Percentiles rank a stretch among this genome's conserved stretches.
Evolutionary conservation across 2,888 invertebrate species (phyloP).

Genomic region (Callimorpha dominula): DNA sequence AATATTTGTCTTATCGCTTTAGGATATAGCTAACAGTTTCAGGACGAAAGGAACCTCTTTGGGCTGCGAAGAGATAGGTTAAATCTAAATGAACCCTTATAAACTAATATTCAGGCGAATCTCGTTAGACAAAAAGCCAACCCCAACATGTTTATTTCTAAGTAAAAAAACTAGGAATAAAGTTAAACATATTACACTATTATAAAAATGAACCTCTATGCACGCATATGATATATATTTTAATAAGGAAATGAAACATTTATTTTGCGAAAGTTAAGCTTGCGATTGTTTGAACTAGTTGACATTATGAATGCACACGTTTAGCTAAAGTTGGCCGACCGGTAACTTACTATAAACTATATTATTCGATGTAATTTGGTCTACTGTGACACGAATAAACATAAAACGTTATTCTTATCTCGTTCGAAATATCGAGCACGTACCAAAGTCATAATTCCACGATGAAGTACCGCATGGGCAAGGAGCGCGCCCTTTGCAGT

Average conservation of each 20-base stretch:
- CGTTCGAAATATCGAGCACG: conserved; percentile 81
- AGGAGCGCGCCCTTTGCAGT: conserved; percentile 72
- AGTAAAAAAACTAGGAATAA: neutral
- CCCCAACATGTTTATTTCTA: neutral
- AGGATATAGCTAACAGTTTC: too few species aligned
- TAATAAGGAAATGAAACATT: conserved; percentile 29
- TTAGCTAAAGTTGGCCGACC: conserved; percentile 52
- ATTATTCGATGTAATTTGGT: conserved; percentile 67
- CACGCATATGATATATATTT: conserved; percentile 17
- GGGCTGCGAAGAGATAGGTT: too few species aligned
- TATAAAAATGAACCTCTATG: conserved; percentile 15
- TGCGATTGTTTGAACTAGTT: conserved; percentile 36
- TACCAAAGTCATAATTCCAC: conserved; percentile 81
- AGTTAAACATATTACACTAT: conserved; percentile 15
- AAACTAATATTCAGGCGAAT: too few species aligned
- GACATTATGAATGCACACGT: conserved; percentile 40
- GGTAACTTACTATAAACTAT: conserved; percentile 42
- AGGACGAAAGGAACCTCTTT: too few species aligned
- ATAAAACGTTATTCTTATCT: conserved; percentile 80
- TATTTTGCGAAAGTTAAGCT: conserved; percentile 34
- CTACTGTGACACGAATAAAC: conserved; percentile 72
- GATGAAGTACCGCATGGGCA: conserved; percentile 80
- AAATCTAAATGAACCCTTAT: too few species aligned
- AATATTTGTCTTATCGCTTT: too few species aligned
- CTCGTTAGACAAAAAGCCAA: neutral